phyloP scores from a whole-genome alignment of 2,797 vertebrate species.

The Squalus acanthias region DNA sequence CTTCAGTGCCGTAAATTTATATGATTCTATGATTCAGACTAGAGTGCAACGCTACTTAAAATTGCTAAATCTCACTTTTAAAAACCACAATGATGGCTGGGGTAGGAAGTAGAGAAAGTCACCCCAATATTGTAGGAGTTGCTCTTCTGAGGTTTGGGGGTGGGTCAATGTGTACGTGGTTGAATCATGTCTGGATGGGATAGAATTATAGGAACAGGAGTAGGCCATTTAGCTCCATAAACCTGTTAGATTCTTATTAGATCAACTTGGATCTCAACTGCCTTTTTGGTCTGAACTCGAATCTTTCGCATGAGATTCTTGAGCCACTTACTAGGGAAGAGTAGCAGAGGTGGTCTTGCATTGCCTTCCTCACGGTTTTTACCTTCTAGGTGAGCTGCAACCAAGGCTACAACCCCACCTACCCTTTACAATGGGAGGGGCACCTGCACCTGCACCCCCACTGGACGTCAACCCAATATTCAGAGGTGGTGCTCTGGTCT shows the following conservation, averaged over 20 bases:
- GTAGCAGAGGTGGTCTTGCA: too few species aligned
- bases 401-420: too few species aligned
- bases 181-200: not conserved
- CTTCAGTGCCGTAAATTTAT: too few species aligned
- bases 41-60: not conserved
- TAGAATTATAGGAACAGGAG: not conserved
- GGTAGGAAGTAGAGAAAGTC: not conserved
- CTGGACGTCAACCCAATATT: too few species aligned
- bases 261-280: not conserved
- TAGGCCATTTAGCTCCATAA: not conserved
- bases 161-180: not conserved
- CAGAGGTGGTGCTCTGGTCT: too few species aligned
- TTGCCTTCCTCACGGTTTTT: too few species aligned
- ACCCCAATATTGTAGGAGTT: not conserved
- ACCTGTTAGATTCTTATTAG: not conserved
- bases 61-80: not conserved
- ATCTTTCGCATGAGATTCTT: not conserved
- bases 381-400: too few species aligned
- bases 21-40: not conserved
- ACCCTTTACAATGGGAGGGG: too few species aligned
- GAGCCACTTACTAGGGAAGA: not conserved
- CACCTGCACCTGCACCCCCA: too few species aligned
- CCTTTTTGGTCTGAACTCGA: not conserved
- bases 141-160: not conserved
- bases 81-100: not conserved